Base-by-base conservation (phyloP, 2,113 vertebrate genomes). In the Hippoglossus stenolepis region DNA sequence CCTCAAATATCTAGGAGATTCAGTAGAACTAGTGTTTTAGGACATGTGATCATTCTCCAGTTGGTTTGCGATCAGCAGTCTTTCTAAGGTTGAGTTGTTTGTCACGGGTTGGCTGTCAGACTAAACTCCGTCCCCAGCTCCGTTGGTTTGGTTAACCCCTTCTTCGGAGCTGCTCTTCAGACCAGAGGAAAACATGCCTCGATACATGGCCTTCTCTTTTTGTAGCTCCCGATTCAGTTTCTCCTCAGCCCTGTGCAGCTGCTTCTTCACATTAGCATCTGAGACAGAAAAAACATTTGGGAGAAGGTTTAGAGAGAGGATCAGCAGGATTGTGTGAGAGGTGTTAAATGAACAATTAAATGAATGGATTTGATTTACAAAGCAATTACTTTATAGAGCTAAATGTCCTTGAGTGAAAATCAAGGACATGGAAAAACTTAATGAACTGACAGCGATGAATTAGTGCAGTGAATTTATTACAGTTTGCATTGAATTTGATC, bases 141-240 rank as follows among this genome's bases (percentile, higher is more conserved):
- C 14, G 73, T 53, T 73, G 54, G 70, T 85, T 64, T 77, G 81
- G 8, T 56, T 56, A 17, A 57, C 54, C 21, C 21, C 54, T 14
- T 57, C 54, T 12, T 2, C 21, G 3, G 54, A 57, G 21, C 54
- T 28, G 57, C 24, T 58, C 26, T 87, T 93, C 56, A 85, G 71
- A 65, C 89, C 78, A 71, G 87, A 80, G 76, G 86, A 86, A 79
- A 97, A 97, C 97, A 97, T 97, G 86, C 95, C 95, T 84, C 92
- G 88, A 78, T 97, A 97, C 77, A 96, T 92, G 49, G 95, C 95
- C 77, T 94, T 96, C 85, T 97, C 96, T 70, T 92, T 95, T 74
- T 92, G 93, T 12, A 94, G 93, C 83, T 96, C 96, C 56, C 74
- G 91, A 61, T 74, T 95, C 58, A 97, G 93, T 78, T 94, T 94